A percentile compares a stretch with the other conserved stretches of the same genome.
Evolutionary conservation across 2,888 invertebrate species (phyloP).

Genomic region (Perdita meconis): DNA sequence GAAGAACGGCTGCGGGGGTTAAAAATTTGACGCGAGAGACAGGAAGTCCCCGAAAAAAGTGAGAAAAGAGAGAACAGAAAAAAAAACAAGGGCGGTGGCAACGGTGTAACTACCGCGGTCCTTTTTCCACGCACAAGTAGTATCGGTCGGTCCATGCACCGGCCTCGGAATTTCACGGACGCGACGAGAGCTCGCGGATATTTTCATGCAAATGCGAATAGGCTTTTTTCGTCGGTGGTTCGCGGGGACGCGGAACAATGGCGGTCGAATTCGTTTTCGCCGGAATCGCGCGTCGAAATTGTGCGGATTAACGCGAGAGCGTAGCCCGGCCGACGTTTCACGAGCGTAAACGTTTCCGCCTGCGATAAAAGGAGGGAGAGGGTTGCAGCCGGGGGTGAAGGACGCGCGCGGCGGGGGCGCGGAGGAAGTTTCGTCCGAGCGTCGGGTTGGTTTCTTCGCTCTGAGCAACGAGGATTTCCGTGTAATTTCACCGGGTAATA

Average conservation of each 20-base stretch:
- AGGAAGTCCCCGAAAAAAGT: too few relatives aligned
- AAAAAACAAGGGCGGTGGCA: too few relatives aligned
- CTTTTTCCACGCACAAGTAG: neutral
- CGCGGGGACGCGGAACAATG: constrained; percentile 62
- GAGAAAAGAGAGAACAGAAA: too few relatives aligned
- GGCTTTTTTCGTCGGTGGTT: constrained; percentile 44
- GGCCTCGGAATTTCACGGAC: constrained; percentile 22
- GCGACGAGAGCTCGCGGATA: constrained; percentile 52
- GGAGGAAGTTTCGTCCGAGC: neutral
- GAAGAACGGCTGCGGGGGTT: too few relatives aligned
- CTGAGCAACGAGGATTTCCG: constrained; percentile 38
- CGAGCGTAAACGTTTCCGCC: constrained; percentile 59
- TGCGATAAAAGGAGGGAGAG: constrained; percentile 23
- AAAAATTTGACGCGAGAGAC: too few relatives aligned
- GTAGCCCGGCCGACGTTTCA: constrained; percentile 23
- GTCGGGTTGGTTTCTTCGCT: constrained; percentile 28
- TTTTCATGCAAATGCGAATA: constrained; percentile 72
- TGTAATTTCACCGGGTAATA: constrained; percentile 65
- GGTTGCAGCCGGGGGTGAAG: too few relatives aligned
- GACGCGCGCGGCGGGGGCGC: neutral
- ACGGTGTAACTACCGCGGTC: too few relatives aligned
- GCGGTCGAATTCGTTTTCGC: constrained; percentile 65
- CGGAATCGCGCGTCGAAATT: constrained; percentile 69
- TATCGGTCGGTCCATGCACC: constrained; percentile 7
- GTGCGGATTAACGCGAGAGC: constrained; percentile 68